phyloP scores from a whole-genome alignment of 2,113 vertebrate species.

The Gambusia affinis region DNA sequence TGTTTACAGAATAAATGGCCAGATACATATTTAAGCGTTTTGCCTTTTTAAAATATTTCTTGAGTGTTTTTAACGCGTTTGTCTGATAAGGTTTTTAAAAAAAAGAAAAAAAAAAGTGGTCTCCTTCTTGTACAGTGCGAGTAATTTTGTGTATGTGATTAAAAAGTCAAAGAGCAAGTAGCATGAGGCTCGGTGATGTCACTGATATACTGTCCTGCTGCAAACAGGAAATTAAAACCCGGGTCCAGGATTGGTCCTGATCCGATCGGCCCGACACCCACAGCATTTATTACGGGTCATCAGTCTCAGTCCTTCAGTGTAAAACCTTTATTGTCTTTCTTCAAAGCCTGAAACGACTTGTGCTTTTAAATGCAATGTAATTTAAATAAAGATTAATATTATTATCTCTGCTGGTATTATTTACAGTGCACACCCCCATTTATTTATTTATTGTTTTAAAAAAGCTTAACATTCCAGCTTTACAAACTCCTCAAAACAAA shows the following conservation, averaged over 20 bases:
- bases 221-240: conserved; percentile 70
- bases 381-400: not conserved
- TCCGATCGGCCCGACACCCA: conserved; percentile 35
- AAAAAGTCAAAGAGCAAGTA: not conserved
- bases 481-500: not conserved
- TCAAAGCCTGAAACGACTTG: not conserved
- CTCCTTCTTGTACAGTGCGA: not conserved
- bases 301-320: conserved; percentile 39
- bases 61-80: not conserved
- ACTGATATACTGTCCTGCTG: conserved; percentile 22
- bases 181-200: not conserved
- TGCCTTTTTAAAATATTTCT: not conserved
- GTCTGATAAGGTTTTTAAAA: not conserved
- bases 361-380: not conserved
- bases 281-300: conserved; percentile 56
- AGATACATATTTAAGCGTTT: not conserved
- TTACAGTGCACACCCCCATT: not conserved
- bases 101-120: not conserved
- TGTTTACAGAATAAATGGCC: not conserved
- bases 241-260: conserved; percentile 36
- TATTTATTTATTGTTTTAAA: not conserved
- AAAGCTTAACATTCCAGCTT: not conserved
- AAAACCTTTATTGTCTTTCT: not conserved
- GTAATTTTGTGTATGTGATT: not conserved
- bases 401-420: not conserved